Conservation (phyloP, 2,888 invertebrate species). For the Dichetophora obliterata region DNA sequence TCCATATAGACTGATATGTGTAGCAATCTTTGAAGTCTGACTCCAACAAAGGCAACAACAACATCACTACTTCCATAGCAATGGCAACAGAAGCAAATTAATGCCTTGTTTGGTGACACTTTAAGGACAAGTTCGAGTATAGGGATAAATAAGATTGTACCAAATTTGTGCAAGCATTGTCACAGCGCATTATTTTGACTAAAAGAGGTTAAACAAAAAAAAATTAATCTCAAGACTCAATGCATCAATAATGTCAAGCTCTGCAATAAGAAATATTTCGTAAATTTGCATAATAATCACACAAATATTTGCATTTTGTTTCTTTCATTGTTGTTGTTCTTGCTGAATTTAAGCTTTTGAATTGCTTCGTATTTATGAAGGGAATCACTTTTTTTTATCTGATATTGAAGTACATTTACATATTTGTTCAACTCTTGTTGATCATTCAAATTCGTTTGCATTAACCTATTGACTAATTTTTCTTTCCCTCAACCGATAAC, state of each 20-base stretch:
- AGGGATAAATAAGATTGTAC: not conserved
- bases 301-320: conserved; percentile 11
- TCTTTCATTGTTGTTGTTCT: not conserved
- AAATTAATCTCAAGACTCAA: not conserved
- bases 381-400: conserved; percentile 3
- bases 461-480: not conserved
- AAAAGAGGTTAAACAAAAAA: not conserved
- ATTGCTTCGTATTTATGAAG: conserved; percentile 10
- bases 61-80: conserved; percentile 1
- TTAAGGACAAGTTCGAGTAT: conserved; percentile 47
- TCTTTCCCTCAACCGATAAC: not conserved
- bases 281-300: conserved; percentile 27
- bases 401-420: not conserved
- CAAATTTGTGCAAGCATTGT: not conserved
- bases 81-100: conserved; percentile 41
- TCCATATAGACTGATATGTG: conserved; percentile 38
- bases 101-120: conserved; percentile 48
- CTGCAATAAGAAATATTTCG: not conserved
- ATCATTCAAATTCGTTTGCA: conserved; percentile 3
- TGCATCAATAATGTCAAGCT: not conserved
- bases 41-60: not conserved
- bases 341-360: not conserved
- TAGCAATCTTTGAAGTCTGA: conserved; percentile 1
- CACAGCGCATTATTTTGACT: conserved; percentile 1
- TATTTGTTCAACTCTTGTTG: not conserved